Evolutionary conservation across 2,888 invertebrate species (phyloP).

Genomic region (Sclerodermus sp.): DNA sequence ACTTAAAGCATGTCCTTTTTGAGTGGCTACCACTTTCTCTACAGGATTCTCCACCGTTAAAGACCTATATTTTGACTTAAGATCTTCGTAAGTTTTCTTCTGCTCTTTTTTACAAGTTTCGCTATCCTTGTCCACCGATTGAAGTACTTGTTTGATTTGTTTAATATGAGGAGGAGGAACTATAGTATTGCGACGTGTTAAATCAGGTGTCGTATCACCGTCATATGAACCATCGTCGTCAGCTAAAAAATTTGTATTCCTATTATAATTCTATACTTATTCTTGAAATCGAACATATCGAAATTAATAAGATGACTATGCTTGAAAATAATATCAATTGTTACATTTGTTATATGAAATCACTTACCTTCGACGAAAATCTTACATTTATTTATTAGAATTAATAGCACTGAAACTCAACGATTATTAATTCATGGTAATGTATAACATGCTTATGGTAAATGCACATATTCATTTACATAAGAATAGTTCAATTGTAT

Average conservation of each 20-base stretch:
- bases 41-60: not conserved
- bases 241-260: slow-evolving; percentile 23
- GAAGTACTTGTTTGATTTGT: slow-evolving; percentile 17
- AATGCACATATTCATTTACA: too few species aligned
- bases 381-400: not conserved
- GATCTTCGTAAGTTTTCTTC: slow-evolving; percentile 31
- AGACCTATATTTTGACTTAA: slow-evolving; percentile 31
- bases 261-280: too few species aligned
- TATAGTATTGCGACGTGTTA: slow-evolving; percentile 59
- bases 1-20: not conserved
- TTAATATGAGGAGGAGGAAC: slow-evolving; percentile 49
- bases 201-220: slow-evolving; percentile 44
- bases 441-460: too few species aligned
- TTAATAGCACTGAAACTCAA: not conserved
- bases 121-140: slow-evolving; percentile 6
- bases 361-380: too few species aligned
- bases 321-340: too few species aligned
- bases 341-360: not conserved
- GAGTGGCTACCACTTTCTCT: not conserved
- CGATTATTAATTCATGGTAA: too few species aligned
- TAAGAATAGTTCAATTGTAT: too few species aligned
- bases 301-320: too few species aligned
- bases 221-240: slow-evolving; percentile 32
- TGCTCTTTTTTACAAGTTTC: slow-evolving; percentile 18
- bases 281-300: too few species aligned